A percentile compares a stretch with the other conserved stretches of the same genome.
Evolutionary conservation across 2,113 vertebrate genomes (phyloP).

Genomic region (Macrotis lagotis): DNA sequence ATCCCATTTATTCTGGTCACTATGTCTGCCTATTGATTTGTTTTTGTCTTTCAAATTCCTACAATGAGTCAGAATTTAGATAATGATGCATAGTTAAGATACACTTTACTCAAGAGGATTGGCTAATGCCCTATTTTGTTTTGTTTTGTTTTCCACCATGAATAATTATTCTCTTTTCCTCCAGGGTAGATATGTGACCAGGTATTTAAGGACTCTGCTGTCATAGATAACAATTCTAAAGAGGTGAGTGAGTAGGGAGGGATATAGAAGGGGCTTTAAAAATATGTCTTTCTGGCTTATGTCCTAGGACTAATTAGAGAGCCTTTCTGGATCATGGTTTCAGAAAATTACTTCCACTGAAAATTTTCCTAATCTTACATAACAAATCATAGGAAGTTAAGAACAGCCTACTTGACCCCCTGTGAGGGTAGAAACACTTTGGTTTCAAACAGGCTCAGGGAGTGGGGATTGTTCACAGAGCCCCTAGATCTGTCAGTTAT

Average conservation of each 20-base stretch:
- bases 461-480: background rate
- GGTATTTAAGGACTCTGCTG: background rate
- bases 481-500: constrained; percentile 32
- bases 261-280: background rate
- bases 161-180: constrained; percentile 48
- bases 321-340: background rate
- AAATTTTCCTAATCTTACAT: constrained; percentile 36
- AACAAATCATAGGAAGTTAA: background rate
- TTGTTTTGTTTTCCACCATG: background rate
- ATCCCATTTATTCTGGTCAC: constrained; percentile 46
- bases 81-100: constrained; percentile 51
- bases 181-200: background rate
- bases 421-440: background rate
- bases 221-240: constrained; percentile 8
- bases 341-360: constrained; percentile 25
- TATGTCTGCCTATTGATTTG: constrained; percentile 43
- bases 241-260: background rate
- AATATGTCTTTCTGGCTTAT: background rate
- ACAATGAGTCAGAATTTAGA: constrained; percentile 54
- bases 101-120: constrained; percentile 35
- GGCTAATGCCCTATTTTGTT: background rate
- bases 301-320: background rate
- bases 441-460: constrained; percentile 25
- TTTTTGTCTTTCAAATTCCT: constrained; percentile 23
- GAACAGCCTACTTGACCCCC: background rate